Evolutionary conservation across 1,140 invertebrate species (phyloP), one percentile per base, ranked within the genome.

Genomic region (Propsilocerus akamusi): DNA sequence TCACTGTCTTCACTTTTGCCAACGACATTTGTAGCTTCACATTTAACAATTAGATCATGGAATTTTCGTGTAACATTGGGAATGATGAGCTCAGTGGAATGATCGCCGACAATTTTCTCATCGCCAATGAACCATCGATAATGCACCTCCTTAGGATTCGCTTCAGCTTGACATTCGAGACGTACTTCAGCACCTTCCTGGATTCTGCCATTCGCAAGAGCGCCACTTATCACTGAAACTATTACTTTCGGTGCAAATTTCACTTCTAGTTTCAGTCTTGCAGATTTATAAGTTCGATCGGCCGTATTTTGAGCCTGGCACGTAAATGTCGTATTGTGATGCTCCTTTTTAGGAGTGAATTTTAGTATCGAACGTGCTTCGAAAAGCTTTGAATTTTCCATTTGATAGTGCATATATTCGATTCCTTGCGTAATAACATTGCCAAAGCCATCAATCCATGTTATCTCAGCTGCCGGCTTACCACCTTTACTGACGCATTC

Each of bases 181-280:
- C 77, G 69, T 23, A 92, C 83, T 61, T 86, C 82, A 52, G 80
- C 75, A 52, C 81, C 80, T 70, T 94, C 90, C 23, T 78, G 75
- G 54, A 94, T 80, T 56, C 78, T 74, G 30, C 75, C 77, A 55
- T 74, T 76, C 32, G 69, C 62, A 12, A 69, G 66, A 10, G 71
- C 63, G 11, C 73, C 75, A 0, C 76, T 74, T 46, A 75, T 68
- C 4, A 84, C 67, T 22, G 75, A 77, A 14, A 66, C 61, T 51
- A 58, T 60, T 53, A 85, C 82, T 70, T 91, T 91, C 6, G 90
- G 89, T 30, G 88, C 84, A 63, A 88, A 90, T 69, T 85, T 87
- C 51, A 87, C 83, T 69, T 78, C 74, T 46, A 83, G 70, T 52
- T 71, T 70, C 53, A 81, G 72, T 66, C 73, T 74, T 46, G 75